These are phyloP conservation scores for Hyaena hyaena DNA, from an alignment of 2,113 vertebrate genomes.

Conservation along the genomic window DNA sequence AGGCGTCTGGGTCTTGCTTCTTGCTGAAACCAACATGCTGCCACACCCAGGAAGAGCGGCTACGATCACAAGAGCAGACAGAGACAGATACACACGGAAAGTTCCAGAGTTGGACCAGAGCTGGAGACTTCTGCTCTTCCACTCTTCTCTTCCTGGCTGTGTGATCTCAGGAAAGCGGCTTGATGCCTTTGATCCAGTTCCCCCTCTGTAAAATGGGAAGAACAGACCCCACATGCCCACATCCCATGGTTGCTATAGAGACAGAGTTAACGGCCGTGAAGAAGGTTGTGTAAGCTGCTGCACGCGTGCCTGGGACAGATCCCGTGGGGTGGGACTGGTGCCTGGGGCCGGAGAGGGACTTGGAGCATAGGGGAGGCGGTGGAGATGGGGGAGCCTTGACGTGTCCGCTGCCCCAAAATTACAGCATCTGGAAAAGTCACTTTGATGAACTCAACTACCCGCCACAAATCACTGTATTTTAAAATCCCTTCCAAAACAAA, in stretches of 20 bases:
- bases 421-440: conserved; percentile 47
- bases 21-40: not conserved
- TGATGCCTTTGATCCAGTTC: not conserved
- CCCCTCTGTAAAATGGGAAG: not conserved
- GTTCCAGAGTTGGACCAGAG: not conserved
- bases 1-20: not conserved
- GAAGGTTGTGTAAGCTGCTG: not conserved
- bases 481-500: not conserved
- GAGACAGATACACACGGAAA: not conserved
- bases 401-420: not conserved
- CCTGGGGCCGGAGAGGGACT: not conserved
- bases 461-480: conserved; percentile 32
- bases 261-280: not conserved
- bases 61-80: not conserved
- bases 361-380: not conserved
- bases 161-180: not conserved
- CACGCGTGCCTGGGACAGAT: fast-evolving
- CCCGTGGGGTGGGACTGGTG: not conserved
- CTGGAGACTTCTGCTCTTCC: not conserved
- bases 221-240: not conserved
- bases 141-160: not conserved
- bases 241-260: no score
- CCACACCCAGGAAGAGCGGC: not conserved
- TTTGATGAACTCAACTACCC: conserved; percentile 4
- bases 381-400: not conserved